Evolutionary conservation across 2,113 vertebrate species (phyloP), one percentile per base, ranked within the genome.

Genomic region (Malaclemys terrapin): DNA sequence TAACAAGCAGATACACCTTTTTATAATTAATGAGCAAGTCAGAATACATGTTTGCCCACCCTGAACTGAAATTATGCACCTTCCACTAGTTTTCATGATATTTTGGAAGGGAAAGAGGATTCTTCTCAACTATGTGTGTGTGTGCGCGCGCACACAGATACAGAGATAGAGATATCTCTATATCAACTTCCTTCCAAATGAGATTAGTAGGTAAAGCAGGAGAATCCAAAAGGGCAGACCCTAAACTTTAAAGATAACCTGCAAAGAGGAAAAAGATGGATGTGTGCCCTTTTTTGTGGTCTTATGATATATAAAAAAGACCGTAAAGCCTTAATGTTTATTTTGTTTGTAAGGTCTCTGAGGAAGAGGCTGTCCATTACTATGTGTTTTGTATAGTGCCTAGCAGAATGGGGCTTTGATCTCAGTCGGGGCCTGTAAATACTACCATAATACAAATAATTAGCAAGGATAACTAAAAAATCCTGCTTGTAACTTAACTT

Each of bases 31-130:
- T 78, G 83, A 95, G 59, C 8, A 38, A 78, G 59, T 69, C 91
- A 31, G 84, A 91, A 93, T 88, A 53, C 78, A 20, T 49, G 8
- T 81, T 96, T 16, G 11, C 75, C 24, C 27, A 47, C 24, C 22
- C 42, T 47, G 42, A 29, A 47, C 6, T 84, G 88, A 94, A 95
- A 96, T 94, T 72, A 20, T 38, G 65, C 8, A 72, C n/a, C 19
- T n/a, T 38, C 65, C 9, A 22, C 65, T 72, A 89, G 84, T 96
- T 94, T 89, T 91, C 90, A 93, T 93, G 81, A 84, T 87, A 93
- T 88, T 95, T 91, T 89, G 87, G 83, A 57, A 84, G 80, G 35
- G 78, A 89, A 94, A 86, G 87, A 89, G 94, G 87, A 94, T 94
- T 93, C 90, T 47, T 57, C 1, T 1, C 92, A 87, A 54, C 89